These are phyloP conservation scores for Eumerus sabulonum DNA, from an alignment of 2,888 invertebrate genomes.

Conservation along the genomic window DNA sequence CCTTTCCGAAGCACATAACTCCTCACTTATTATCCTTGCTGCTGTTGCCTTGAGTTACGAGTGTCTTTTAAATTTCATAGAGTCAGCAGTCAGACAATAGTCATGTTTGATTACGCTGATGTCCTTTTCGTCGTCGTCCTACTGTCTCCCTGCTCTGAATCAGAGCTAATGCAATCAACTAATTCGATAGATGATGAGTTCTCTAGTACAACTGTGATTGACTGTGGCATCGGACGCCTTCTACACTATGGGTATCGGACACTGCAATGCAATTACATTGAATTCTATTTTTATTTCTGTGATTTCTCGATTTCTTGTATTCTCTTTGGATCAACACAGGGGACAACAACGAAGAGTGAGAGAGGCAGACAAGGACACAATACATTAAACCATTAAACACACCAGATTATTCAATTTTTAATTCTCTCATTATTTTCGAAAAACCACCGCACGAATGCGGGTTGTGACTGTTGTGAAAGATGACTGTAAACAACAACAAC, in stretches of 20 bases:
- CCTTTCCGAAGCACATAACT: slow-evolving; percentile 69
- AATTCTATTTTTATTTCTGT: slow-evolving; percentile 42
- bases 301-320: background rate
- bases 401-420: slow-evolving; percentile 2
- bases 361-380: slow-evolving; percentile 43
- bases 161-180: slow-evolving; percentile 4
- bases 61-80: too few relatives aligned
- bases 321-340: slow-evolving; percentile 7
- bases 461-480: slow-evolving; percentile 29
- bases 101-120: slow-evolving; percentile 21
- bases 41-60: background rate
- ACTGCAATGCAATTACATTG: slow-evolving; percentile 56
- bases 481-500: slow-evolving; percentile 14
- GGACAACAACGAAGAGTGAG: too few relatives aligned
- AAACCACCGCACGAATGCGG: slow-evolving; percentile 13
- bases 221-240: slow-evolving; percentile 52
- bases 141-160: background rate
- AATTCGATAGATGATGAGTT: slow-evolving; percentile 15
- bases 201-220: slow-evolving; percentile 20
- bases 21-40: slow-evolving; percentile 33
- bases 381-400: slow-evolving; percentile 1
- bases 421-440: background rate
- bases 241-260: background rate
- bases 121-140: slow-evolving; percentile 4
- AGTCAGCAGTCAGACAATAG: slow-evolving; percentile 16